These are phyloP conservation scores for Gibbula magus DNA, from an alignment of 2,888 invertebrate species.

Conservation along the genomic window DNA sequence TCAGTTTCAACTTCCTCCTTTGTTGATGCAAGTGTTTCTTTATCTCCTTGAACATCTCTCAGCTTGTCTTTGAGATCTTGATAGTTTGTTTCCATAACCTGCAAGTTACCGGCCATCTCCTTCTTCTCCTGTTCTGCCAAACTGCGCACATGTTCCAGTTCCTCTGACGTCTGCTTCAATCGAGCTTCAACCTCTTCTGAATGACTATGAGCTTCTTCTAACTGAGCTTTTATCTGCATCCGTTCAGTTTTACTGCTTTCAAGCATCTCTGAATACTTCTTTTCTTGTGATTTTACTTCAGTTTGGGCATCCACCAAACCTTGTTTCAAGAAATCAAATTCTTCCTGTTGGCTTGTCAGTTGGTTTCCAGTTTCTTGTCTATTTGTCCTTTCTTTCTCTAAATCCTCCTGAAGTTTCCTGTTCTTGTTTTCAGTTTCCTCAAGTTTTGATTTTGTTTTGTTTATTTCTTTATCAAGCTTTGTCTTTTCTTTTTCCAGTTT, in stretches of 20 bases:
- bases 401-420: conserved; percentile 13
- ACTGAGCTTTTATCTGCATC: conserved; percentile 38
- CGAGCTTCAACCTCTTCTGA: conserved; percentile 43
- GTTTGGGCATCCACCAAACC: conserved; percentile 23
- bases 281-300: background rate
- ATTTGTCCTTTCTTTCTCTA: conserved; percentile 20
- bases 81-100: conserved; percentile 10
- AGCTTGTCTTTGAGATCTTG: background rate
- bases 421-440: conserved; percentile 23
- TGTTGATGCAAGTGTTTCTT: conserved; percentile 16
- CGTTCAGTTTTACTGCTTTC: conserved; percentile 36
- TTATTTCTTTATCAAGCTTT: conserved; percentile 20
- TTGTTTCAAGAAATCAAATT: conserved; percentile 27
- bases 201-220: conserved; percentile 46
- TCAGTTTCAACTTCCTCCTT: conserved; percentile 17
- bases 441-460: conserved; percentile 33
- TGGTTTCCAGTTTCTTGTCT: conserved; percentile 35
- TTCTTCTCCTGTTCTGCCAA: conserved; percentile 23
- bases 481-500: conserved; percentile 33
- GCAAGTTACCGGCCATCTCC: background rate
- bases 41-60: conserved; percentile 19
- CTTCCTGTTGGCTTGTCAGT: conserved; percentile 19
- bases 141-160: conserved; percentile 36
- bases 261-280: background rate
- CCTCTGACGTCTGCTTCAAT: conserved; percentile 40